phyloP scores from a whole-genome alignment of 2,888 invertebrate species.

The Plagodis dolabraria region DNA sequence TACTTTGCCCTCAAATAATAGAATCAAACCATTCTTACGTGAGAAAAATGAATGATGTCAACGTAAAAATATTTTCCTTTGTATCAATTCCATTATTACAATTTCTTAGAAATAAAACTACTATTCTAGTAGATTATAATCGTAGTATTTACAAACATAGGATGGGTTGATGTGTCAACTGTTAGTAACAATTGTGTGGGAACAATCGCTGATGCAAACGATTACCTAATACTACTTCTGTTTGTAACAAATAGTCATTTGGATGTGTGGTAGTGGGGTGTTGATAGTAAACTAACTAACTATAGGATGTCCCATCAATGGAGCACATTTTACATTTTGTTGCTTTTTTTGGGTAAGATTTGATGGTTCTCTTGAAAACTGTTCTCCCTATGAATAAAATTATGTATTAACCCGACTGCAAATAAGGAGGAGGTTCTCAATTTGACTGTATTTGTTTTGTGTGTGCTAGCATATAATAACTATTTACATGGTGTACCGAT shows the following conservation, averaged over 20 bases:
- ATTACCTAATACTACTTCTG: slow-evolving; percentile 54
- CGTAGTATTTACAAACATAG: slow-evolving; percentile 61
- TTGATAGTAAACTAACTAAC: neutral
- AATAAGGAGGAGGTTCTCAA: too few species aligned
- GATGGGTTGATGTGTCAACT: slow-evolving; percentile 46
- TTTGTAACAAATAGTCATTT: slow-evolving; percentile 8
- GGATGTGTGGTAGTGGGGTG: neutral
- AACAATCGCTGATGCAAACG: slow-evolving; percentile 66
- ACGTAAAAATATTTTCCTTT: slow-evolving; percentile 28
- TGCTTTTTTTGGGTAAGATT: too few species aligned
- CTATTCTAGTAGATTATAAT: slow-evolving; percentile 43
- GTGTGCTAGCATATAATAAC: too few species aligned
- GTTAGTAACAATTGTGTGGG: slow-evolving; percentile 52
- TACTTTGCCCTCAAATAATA: slow-evolving; percentile 18
- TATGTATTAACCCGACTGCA: too few species aligned
- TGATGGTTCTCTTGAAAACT: too few species aligned
- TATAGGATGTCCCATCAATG: too few species aligned
- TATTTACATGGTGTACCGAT: too few species aligned
- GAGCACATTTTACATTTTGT: too few species aligned
- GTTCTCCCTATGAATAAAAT: too few species aligned
- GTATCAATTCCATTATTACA: slow-evolving; percentile 27
- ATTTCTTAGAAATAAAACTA: slow-evolving; percentile 35
- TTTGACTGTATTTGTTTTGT: too few species aligned
- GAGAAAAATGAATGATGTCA: slow-evolving; percentile 31
- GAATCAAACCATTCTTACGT: slow-evolving; percentile 18